These are phyloP conservation scores for Melanophora roralis DNA, from an alignment of 2,888 invertebrate genomes.

Conservation along the genomic window DNA sequence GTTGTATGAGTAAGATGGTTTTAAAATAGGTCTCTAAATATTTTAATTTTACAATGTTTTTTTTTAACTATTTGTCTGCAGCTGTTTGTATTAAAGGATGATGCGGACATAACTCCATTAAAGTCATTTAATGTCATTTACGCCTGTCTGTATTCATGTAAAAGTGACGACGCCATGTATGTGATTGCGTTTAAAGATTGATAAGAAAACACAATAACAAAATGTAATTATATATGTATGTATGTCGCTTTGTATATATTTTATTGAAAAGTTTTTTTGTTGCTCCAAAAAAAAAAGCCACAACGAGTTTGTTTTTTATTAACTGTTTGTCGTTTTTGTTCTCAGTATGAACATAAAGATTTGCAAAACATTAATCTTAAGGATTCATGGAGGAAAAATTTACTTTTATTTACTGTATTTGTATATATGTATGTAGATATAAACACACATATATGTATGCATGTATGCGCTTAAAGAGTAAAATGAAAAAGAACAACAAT, in stretches of 20 bases:
- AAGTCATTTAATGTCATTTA: background rate
- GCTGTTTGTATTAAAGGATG: too few species aligned
- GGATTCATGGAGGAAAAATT: conserved; percentile 49
- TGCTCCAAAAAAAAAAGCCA: conserved; percentile 13
- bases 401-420: conserved; percentile 34
- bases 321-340: background rate
- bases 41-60: too few species aligned
- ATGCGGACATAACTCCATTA: background rate
- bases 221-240: conserved; percentile 8
- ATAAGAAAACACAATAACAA: conserved; percentile 20
- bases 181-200: background rate
- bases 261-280: background rate
- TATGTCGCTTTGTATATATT: background rate
- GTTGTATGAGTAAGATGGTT: background rate
- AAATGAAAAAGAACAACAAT: background rate
- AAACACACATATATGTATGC: background rate
- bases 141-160: too few species aligned
- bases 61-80: too few species aligned
- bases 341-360: conserved; percentile 22
- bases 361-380: conserved; percentile 55
- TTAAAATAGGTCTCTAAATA: conserved; percentile 14
- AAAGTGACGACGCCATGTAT: background rate
- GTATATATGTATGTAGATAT: background rate
- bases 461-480: background rate
- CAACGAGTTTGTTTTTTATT: conserved; percentile 35